Conservation (phyloP, 2,113 vertebrate species). For the Symphodus melops region DNA sequence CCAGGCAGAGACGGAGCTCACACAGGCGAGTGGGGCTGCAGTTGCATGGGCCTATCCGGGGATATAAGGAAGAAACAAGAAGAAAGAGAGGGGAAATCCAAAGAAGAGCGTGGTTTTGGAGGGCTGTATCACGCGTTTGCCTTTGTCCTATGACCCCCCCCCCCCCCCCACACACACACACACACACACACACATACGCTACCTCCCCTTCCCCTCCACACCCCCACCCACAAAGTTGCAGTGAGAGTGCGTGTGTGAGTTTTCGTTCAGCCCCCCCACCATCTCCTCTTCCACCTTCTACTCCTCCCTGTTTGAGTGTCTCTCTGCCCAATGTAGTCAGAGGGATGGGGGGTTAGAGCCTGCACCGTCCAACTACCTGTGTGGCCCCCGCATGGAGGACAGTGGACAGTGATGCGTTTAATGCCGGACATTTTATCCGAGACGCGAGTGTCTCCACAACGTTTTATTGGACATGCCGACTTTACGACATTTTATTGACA, state of each 20-base stretch:
- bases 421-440: constrained; percentile 61
- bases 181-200: too few relatives aligned
- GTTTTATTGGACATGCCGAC: constrained; percentile 65
- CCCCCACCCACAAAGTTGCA: constrained; percentile 32
- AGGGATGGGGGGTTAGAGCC: constrained; percentile 84
- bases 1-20: constrained; percentile 82
- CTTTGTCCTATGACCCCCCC: constrained; percentile 74
- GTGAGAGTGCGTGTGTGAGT: constrained; percentile 53
- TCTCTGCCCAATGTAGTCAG: constrained; percentile 66
- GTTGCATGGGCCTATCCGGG: constrained; percentile 67
- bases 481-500: constrained; percentile 68
- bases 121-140: constrained; percentile 74
- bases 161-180: neutral
- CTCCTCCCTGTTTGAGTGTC: constrained; percentile 59
- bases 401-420: constrained; percentile 78
- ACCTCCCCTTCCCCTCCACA: constrained; percentile 24
- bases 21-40: constrained; percentile 71
- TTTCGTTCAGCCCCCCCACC: constrained; percentile 61
- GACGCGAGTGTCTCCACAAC: constrained; percentile 65
- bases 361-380: constrained; percentile 90
- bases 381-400: constrained; percentile 88
- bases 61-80: constrained; percentile 50
- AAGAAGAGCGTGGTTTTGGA: constrained; percentile 71
- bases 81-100: constrained; percentile 60
- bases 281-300: constrained; percentile 42